Evolutionary conservation across 2,888 invertebrate genomes (phyloP).

Genomic region (Brachyptera putata): DNA sequence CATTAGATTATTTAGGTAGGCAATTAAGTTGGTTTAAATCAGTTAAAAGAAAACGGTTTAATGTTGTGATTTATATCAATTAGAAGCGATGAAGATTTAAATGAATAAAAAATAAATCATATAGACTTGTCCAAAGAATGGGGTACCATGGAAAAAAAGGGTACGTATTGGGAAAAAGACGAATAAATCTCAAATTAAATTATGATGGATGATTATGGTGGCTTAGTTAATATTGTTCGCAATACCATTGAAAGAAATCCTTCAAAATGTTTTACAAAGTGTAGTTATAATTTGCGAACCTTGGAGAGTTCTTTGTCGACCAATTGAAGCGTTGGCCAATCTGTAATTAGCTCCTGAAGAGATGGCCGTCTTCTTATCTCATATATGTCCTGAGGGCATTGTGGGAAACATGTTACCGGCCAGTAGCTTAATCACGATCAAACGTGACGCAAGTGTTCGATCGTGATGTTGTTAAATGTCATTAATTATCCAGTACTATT

Average conservation of each 20-base stretch:
- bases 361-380: constrained; percentile 64
- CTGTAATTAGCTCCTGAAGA: constrained; percentile 67
- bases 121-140: too few species aligned
- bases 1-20: constrained; percentile 7
- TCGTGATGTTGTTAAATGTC: too few species aligned
- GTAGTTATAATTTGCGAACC: constrained; percentile 52
- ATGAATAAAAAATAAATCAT: too few species aligned
- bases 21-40: constrained; percentile 3
- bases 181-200: constrained; percentile 1
- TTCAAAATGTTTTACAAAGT: constrained; percentile 38
- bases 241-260: constrained; percentile 32
- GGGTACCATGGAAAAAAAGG: too few species aligned
- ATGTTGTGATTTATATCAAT: constrained; percentile 1
- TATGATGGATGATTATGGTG: background rate
- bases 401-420: too few species aligned
- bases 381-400: constrained; percentile 61
- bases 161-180: background rate
- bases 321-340: constrained; percentile 71
- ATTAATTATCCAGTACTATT: too few species aligned
- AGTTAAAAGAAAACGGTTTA: constrained; percentile 6
- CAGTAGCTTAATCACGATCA: background rate
- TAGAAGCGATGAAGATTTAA: constrained; percentile 14
- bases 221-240: constrained; percentile 4
- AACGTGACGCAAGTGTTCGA: too few species aligned
- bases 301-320: constrained; percentile 55